Evolutionary conservation across 2,888 invertebrate species (phyloP), one percentile per base, ranked within the genome.

Genomic region (Cerceris ruficornis): DNA sequence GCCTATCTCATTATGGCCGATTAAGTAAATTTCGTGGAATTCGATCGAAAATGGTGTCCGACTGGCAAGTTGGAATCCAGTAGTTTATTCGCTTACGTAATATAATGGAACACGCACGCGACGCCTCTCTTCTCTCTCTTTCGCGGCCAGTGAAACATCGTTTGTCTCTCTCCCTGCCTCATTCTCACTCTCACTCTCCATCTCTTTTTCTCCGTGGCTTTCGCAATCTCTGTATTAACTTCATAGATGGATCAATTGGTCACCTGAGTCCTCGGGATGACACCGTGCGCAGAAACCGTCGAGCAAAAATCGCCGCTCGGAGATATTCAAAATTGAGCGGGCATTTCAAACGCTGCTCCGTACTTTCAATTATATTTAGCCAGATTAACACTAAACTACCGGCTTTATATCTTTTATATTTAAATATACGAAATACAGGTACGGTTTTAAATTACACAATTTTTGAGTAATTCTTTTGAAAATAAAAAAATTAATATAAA

Each of bases 31-130:
- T 75, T 46, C 17, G 13, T 14, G 57, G 75, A 61, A 55, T 57
- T 71, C 43, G 55, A 55, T 65, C 77, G 69, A 52, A 76, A 66
- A 69, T n/a, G 50, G 49, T 69, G 41, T 41, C 46, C 46, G 14
- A 39, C 13, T 15, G n/a, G 39, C 42, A 70, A 76, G 61, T 13
- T 72, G 75, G 75, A 82, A 76, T 82, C 60, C 64, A 75, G 50
- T 46, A 50, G 71, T 64, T 82, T 70, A 60, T 67, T 85, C 54
- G 69, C 28, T 83, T 83, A 75, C 67, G 70, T 83, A 85, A 83
- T 64, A 49, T 72, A 75, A 75, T 72, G 59, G 65, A 13, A 74
- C 71, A 70, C 69, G 62, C 75, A 69, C 68, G 65, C 76, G 71
- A 76, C 66, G 15, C 62, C 62, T 77, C 60, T 62, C n/a, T 46